Evolutionary conservation across 2,113 vertebrate species (phyloP).

Genomic region (Tinamus guttatus): DNA sequence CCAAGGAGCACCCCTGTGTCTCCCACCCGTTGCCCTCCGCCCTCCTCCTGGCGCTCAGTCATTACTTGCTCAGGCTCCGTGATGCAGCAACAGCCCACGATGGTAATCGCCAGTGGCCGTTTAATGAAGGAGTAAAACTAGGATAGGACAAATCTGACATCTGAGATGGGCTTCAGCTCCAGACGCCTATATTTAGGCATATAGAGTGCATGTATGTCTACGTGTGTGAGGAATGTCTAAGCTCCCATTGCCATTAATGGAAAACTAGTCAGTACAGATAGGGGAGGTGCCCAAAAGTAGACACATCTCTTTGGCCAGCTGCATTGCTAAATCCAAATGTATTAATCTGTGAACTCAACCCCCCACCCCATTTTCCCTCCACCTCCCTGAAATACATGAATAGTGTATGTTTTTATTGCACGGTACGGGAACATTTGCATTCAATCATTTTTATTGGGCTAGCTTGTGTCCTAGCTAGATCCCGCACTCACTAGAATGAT

Average conservation of each 20-base stretch:
- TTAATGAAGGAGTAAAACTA: neutral
- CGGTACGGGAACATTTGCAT: neutral
- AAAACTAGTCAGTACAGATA: neutral
- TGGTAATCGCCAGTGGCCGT: neutral
- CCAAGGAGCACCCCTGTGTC: neutral
- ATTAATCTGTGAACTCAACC: neutral
- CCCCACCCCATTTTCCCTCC: neutral
- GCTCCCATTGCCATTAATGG: neutral
- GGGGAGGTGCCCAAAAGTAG: neutral
- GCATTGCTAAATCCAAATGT: rapidly evolving
- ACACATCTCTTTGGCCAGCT: neutral
- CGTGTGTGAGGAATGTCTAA: neutral
- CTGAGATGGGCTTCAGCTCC: neutral
- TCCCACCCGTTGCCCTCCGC: neutral
- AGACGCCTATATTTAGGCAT: neutral
- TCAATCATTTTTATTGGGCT: neutral
- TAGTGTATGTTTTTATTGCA: neutral
- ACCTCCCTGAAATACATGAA: neutral
- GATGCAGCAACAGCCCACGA: neutral
- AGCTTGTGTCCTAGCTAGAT: neutral
- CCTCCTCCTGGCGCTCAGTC: no score
- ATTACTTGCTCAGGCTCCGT: no score
- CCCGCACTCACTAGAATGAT: neutral
- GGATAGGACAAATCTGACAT: neutral
- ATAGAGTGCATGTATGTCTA: neutral